A percentile compares a stretch with the other conserved stretches of the same genome.
phyloP scores from a whole-genome alignment of 2,797 vertebrate species.

The Manis javanica region DNA sequence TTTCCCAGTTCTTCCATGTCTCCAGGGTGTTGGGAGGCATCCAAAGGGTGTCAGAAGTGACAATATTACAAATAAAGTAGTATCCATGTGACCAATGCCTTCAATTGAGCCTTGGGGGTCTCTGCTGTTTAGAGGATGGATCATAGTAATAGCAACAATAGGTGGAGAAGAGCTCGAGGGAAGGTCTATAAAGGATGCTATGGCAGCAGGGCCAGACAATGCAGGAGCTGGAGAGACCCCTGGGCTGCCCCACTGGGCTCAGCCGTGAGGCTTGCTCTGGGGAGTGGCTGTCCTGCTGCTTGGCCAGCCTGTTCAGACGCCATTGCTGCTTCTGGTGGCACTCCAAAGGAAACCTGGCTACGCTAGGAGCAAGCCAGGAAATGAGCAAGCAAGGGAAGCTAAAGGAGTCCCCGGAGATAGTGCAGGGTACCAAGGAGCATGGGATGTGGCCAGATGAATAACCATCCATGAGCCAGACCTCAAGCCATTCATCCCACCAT shows the following conservation, averaged over 20 bases:
- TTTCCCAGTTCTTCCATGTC: neutral
- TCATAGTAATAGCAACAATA: constrained; percentile 76
- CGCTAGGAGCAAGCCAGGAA: neutral
- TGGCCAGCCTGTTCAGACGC: neutral
- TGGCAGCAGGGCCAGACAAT: neutral
- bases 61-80: constrained; percentile 58
- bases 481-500: neutral
- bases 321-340: neutral
- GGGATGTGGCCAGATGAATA: neutral
- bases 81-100: constrained; percentile 62
- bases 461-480: neutral
- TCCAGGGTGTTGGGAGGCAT: neutral
- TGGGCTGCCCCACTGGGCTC: no score
- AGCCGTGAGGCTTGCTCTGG: neutral
- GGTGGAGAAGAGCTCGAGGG: constrained; percentile 55
- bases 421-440: neutral
- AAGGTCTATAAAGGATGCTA: constrained; percentile 49
- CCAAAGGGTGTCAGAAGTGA: constrained; percentile 41
- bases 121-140: constrained; percentile 66
- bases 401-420: neutral
- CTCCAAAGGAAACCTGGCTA: neutral
- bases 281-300: fast-evolving
- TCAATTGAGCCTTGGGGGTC: constrained; percentile 68
- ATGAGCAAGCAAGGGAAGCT: neutral
- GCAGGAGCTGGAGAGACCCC: neutral